Percentiles rank a stretch among this genome's conserved stretches.
These are phyloP conservation scores for Rhipidura dahli DNA, from an alignment of 2,113 vertebrate genomes.

Conservation along the genomic window DNA sequence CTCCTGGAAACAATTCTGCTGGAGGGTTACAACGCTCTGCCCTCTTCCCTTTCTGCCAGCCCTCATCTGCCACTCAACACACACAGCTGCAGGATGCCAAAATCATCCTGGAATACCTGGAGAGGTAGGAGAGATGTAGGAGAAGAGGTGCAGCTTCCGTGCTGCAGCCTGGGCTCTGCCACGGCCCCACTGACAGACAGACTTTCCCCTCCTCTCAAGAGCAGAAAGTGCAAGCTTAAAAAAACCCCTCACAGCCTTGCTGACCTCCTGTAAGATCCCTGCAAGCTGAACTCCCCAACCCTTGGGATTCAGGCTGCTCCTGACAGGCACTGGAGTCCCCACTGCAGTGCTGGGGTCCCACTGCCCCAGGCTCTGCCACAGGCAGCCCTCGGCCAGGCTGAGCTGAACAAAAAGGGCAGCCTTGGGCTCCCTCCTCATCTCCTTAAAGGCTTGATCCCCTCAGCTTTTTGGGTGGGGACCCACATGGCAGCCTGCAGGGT, in stretches of 20 bases:
- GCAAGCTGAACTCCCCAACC: not conserved
- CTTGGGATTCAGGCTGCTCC: not conserved
- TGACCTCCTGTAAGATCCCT: not conserved
- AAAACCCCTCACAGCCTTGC: not conserved
- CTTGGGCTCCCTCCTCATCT: not conserved
- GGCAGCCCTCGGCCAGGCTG: not conserved
- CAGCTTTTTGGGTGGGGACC: not conserved
- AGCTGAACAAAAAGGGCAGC: rapidly evolving
- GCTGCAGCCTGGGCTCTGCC: not conserved
- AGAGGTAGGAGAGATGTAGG: not conserved
- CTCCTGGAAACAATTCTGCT: not conserved
- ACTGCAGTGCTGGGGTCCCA: not conserved
- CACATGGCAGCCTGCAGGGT: not conserved
- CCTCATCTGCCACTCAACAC: rapidly evolving
- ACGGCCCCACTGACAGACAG: not conserved
- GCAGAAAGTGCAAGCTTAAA: not conserved
- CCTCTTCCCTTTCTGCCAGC: not conserved
- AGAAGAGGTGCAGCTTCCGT: not conserved
- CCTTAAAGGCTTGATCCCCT: not conserved
- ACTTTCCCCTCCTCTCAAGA: not conserved
- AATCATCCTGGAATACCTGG: not conserved
- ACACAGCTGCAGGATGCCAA: not conserved
- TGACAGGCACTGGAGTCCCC: not conserved
- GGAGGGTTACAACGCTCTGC: not conserved
- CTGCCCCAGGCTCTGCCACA: not conserved